Evolutionary conservation across 1,140 invertebrate genomes (phyloP).

Genomic region (Physella acuta): DNA sequence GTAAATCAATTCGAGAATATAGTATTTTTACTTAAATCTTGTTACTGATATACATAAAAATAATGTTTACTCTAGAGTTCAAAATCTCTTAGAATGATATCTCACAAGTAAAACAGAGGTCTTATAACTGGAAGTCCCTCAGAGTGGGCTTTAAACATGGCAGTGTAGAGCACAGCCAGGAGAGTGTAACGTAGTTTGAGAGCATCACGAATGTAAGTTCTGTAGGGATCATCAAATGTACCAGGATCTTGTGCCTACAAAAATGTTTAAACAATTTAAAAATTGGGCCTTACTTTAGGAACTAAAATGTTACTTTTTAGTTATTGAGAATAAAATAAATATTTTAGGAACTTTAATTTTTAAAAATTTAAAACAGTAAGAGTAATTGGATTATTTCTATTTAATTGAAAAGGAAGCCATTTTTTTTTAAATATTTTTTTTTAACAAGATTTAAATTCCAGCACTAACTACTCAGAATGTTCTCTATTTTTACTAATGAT

Average conservation of each 20-base stretch:
- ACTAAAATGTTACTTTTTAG: background rate
- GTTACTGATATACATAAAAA: background rate
- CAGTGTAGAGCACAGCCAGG: slow-evolving; percentile 80
- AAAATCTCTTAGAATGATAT: no score
- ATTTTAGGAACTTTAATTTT: background rate
- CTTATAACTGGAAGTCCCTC: slow-evolving; percentile 74
- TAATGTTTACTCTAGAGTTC: no score
- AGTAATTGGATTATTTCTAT: no score
- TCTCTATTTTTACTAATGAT: no score
- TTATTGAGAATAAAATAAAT: background rate
- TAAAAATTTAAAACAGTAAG: background rate
- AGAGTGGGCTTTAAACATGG: slow-evolving; percentile 75
- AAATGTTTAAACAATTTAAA: background rate
- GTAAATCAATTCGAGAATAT: background rate
- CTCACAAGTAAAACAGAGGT: slow-evolving; percentile 71
- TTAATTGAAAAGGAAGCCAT: no score
- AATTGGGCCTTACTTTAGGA: background rate
- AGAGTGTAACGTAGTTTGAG: slow-evolving; percentile 73
- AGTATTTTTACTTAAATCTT: no score
- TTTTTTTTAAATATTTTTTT: no score
- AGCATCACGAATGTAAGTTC: slow-evolving; percentile 63
- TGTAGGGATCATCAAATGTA: slow-evolving; percentile 31
- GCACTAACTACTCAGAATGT: no score
- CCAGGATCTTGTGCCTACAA: slow-evolving; percentile 54
- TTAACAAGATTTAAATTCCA: no score